Base-by-base conservation (phyloP, 2,113 vertebrate species). In the Tragulus kanchil region DNA sequence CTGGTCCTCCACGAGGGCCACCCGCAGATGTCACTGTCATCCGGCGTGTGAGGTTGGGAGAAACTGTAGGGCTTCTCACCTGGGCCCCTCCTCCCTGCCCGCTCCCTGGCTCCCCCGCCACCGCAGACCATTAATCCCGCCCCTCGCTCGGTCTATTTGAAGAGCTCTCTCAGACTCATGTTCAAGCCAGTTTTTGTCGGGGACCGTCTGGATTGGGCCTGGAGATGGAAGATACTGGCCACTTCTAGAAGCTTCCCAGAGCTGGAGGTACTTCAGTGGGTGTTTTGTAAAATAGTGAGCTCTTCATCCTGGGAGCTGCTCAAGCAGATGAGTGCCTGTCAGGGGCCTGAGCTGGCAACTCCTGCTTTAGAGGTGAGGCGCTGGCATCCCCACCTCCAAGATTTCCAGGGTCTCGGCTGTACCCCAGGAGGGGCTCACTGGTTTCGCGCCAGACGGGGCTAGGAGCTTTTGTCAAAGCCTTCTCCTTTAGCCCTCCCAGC, bases 201-300 rank as follows among this genome's bases (percentile, higher is more conserved):
- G 56, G 56, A 82, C n/a, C 67, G 75, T 65, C 45, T 96, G 84
- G 65, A 48, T 71, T 50, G 56, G 77, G 78, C 15, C 75, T 64
- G 58, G 62, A 90, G 9, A 25, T 69, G 45, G 54, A 65, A 73
- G 79, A 6, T 75, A 11, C 36, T 42, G 48, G 67, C 69, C 36
- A 79, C 64, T 75, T 96, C 94, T 78, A 93, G 96, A 95, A 96
- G 86, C 78, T 87, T 90, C 62, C 31, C n/a, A 26, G 73, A 73
- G 56, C 36, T 9, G 23, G 85, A 79, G 52, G 54, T 31, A 11
- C n/a, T 56, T 64, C 71, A 11, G 17, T n/a, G 50, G 75, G 11
- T 73, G 61, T 56, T 83, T 28, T 75, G 90, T 36, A 48, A 90
- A 26, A 26, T 17, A 54, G 54, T 48, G 93, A 94, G 89, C 42